phyloP scores from a whole-genome alignment of 2,888 invertebrate species.

The Dione vanillae region DNA sequence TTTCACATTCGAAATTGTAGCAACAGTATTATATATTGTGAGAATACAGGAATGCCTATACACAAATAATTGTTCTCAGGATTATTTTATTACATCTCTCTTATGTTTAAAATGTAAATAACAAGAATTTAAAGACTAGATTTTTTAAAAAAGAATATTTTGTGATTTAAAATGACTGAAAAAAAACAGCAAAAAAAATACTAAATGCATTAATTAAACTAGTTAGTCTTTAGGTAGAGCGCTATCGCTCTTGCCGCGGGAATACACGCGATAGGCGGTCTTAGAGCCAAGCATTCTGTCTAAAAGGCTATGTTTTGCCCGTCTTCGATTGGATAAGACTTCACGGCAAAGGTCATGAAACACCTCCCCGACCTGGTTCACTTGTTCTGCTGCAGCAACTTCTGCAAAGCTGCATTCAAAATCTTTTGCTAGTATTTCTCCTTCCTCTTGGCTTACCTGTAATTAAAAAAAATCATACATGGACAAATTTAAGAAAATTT shows the following conservation, averaged over 20 bases:
- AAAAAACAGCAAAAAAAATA: slow-evolving; percentile 42
- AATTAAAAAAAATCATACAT: too few species aligned
- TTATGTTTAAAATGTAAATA: background rate
- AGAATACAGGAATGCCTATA: slow-evolving; percentile 12
- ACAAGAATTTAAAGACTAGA: background rate
- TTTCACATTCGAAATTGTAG: too few species aligned
- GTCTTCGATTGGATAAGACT: slow-evolving; percentile 89
- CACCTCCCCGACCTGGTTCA: slow-evolving; percentile 91
- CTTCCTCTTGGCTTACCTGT: slow-evolving; percentile 92
- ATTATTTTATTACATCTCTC: background rate
- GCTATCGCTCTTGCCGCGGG: slow-evolving; percentile 94
- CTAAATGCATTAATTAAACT: slow-evolving; percentile 47
- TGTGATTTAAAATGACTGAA: slow-evolving; percentile 6
- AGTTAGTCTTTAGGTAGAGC: slow-evolving; percentile 91
- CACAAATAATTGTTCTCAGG: background rate
- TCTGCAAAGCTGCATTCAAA: slow-evolving; percentile 95
- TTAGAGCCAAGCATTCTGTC: slow-evolving; percentile 93
- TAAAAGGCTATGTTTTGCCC: slow-evolving; percentile 93
- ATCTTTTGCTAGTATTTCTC: slow-evolving; percentile 94
- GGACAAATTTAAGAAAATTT: too few species aligned
- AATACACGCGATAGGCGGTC: slow-evolving; percentile 89
- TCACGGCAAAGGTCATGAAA: slow-evolving; percentile 94
- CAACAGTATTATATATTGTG: background rate
- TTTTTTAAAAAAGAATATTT: background rate
- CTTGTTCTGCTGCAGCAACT: slow-evolving; percentile 95